phyloP scores from a whole-genome alignment of 2,888 invertebrate genomes.

The Hyposoter dolosus region DNA sequence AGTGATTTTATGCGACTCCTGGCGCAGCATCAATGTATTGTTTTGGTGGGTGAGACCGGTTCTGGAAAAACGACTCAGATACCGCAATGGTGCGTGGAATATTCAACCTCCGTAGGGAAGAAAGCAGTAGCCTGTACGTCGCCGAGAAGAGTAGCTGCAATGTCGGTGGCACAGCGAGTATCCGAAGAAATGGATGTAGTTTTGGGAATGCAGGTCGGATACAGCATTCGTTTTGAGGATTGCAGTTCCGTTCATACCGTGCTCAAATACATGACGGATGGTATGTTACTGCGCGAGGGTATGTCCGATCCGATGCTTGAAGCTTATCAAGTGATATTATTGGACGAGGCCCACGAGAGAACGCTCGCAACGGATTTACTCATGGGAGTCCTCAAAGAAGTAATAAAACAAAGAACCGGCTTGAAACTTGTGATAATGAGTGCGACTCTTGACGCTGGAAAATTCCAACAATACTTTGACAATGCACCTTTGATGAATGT shows the following conservation, averaged over 20 bases:
- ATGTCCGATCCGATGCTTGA: constrained; percentile 99
- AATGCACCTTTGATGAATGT: constrained; percentile 99
- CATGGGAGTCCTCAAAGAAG: constrained; percentile 99
- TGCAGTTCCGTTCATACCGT: constrained; percentile 97
- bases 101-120: constrained; percentile 88
- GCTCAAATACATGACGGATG: constrained; percentile 99
- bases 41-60: constrained; percentile 99
- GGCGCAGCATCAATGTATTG: constrained; percentile 97
- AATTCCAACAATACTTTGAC: constrained; percentile 99
- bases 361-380: constrained; percentile 99
- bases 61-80: constrained; percentile 99
- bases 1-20: constrained; percentile 97
- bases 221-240: constrained; percentile 99
- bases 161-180: constrained; percentile 99
- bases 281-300: constrained; percentile 99
- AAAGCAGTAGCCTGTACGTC: constrained; percentile 98
- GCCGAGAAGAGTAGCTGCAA: constrained; percentile 98
- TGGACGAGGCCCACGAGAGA: constrained; percentile 99
- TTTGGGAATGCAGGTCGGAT: constrained; percentile 94
- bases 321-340: constrained; percentile 96
- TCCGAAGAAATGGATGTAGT: constrained; percentile 99
- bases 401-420: constrained; percentile 95
- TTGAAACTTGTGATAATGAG: constrained; percentile 99
- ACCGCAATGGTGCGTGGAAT: constrained; percentile 97
- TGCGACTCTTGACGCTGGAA: constrained; percentile 99